Evolutionary conservation across 1,140 invertebrate genomes (phyloP).

Genomic region (Drosophila tropicalis): DNA sequence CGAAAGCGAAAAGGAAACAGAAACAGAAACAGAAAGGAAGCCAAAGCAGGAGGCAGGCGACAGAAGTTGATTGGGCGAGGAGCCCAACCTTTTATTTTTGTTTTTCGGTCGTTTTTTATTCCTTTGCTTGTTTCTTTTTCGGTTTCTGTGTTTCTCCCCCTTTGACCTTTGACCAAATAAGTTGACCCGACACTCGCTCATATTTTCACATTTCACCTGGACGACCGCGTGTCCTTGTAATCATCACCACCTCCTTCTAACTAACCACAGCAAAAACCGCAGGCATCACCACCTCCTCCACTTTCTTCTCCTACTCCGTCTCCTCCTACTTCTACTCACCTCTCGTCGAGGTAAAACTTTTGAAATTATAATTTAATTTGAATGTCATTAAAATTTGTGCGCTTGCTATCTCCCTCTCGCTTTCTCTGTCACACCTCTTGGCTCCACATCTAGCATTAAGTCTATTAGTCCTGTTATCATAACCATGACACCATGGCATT

Average conservation of each 20-base stretch:
- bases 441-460: background rate
- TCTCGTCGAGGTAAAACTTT: conserved; percentile 55
- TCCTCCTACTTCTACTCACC: background rate
- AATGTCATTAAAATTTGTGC: conserved; percentile 78
- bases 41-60: background rate
- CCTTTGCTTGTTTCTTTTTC: conserved; percentile 3
- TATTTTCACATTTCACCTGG: conserved; percentile 47
- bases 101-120: conserved; percentile 17
- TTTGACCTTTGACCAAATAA: conserved; percentile 57
- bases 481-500: conserved; percentile 32
- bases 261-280: conserved; percentile 3
- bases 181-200: conserved; percentile 31
- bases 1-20: conserved; percentile 48
- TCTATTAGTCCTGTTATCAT: conserved; percentile 36
- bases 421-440: background rate
- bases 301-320: too few species aligned
- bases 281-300: conserved; percentile 18
- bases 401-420: conserved; percentile 26
- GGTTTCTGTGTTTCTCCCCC: conserved; percentile 17
- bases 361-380: conserved; percentile 81
- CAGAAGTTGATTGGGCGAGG: conserved; percentile 11
- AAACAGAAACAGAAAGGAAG: conserved; percentile 19
- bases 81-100: conserved; percentile 51
- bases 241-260: conserved; percentile 44
- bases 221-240: conserved; percentile 65